phyloP scores from a whole-genome alignment of 2,797 vertebrate species.

The Coendou prehensilis region DNA sequence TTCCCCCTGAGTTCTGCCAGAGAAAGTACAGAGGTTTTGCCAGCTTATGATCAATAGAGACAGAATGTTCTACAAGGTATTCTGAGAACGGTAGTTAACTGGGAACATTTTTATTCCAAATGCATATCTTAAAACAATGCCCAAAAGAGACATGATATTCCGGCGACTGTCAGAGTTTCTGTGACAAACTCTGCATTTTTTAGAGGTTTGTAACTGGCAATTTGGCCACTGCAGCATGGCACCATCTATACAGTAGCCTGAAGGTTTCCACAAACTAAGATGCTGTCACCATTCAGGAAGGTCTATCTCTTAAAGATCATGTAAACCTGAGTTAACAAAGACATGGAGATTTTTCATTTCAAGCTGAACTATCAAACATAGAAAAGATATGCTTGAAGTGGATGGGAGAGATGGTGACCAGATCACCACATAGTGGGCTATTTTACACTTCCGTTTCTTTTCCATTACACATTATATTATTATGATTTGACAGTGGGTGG shows the following conservation, averaged over 20 bases:
- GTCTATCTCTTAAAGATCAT: neutral
- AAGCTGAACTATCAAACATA: neutral
- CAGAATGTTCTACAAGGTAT: slow-evolving; percentile 63
- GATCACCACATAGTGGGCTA: neutral
- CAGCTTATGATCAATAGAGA: slow-evolving; percentile 58
- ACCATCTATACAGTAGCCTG: slow-evolving; percentile 69
- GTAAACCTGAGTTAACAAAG: slow-evolving; percentile 32
- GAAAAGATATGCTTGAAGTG: neutral
- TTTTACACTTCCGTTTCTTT: slow-evolving; percentile 4
- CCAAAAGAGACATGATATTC: slow-evolving; percentile 76
- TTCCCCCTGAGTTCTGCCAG: slow-evolving; percentile 73
- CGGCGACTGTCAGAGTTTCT: slow-evolving; percentile 33
- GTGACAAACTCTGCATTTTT: slow-evolving; percentile 66
- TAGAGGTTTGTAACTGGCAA: slow-evolving; percentile 28
- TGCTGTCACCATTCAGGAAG: neutral
- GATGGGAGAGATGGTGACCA: neutral
- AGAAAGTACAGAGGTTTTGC: slow-evolving; percentile 19
- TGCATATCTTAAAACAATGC: slow-evolving; percentile 77
- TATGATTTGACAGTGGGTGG: neutral
- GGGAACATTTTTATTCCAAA: slow-evolving; percentile 74
- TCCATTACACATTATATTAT: neutral
- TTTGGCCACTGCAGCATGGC: slow-evolving; percentile 46
- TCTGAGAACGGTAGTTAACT: slow-evolving; percentile 72
- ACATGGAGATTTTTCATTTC: slow-evolving; percentile 27
- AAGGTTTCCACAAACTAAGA: slow-evolving; percentile 39